A percentile compares a stretch with the other conserved stretches of the same genome.
phyloP scores from a whole-genome alignment of 1,140 invertebrate species.

The Halesus radiatus region DNA sequence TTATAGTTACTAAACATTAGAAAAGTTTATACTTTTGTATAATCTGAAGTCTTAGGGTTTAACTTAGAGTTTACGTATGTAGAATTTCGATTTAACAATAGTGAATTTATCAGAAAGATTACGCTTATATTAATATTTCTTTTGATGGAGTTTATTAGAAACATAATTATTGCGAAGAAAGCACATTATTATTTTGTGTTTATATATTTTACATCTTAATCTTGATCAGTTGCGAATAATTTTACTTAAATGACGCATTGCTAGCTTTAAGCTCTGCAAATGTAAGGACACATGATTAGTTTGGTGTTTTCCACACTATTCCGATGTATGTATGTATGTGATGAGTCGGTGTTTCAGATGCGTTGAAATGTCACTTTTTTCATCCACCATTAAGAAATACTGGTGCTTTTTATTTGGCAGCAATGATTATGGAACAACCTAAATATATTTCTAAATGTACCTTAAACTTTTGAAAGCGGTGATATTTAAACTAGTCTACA shows the following conservation, averaged over 20 bases:
- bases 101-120: not conserved
- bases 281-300: conserved; percentile 11
- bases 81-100: conserved; percentile 27
- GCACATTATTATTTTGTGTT: conserved; percentile 25
- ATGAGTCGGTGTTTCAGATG: no score
- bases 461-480: not conserved
- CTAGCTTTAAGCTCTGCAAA: conserved; percentile 19
- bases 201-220: conserved; percentile 1
- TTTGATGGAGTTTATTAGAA: conserved; percentile 20
- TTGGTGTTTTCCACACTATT: no score
- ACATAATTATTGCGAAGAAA: conserved; percentile 37
- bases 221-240: conserved; percentile 4
- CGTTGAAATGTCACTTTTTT: no score
- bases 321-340: no score
- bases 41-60: conserved; percentile 2
- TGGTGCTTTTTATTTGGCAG: not conserved
- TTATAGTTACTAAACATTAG: conserved; percentile 20
- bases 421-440: conserved; percentile 1
- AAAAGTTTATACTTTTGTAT: not conserved
- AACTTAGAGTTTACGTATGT: conserved; percentile 35
- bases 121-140: conserved; percentile 14
- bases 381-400: conserved; percentile 1
- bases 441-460: not conserved
- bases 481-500: not conserved
- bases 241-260: not conserved